Evolutionary conservation across 2,888 invertebrate genomes (phyloP), one percentile per base, ranked within the genome.

Genomic region (Pammene fasciana): DNA sequence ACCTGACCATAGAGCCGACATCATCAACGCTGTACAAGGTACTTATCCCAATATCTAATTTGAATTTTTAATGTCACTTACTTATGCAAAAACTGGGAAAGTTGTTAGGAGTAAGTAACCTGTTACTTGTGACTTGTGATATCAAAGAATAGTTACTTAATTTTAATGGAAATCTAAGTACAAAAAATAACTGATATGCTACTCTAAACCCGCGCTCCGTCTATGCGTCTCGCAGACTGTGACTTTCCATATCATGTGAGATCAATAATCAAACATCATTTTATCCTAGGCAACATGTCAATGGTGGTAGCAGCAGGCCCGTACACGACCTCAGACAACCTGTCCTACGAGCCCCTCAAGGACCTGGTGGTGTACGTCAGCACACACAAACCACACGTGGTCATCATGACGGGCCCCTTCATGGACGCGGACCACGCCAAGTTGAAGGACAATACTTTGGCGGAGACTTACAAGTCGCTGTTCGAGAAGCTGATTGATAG

Each of bases 381-480:
- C 67, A 91, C 94, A 13, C 93, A 95, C 73, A 93, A 94, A 75
- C 98, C 98, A 0, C 95, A 98, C 83, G 89, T 98, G 18, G 93
- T 97, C 48, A 94, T 99, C 72, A 89, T 99, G 78, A 94, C 96
- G 11, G 98, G 99, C 0, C 98, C 98, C 0, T 97, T 98, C 83
- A 84, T 98, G 65, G 97, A 98, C 79, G 90, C 93, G 10, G 94
- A 94, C 26, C 96, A 96, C 84, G 86, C 93, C 13, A 90, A 94
- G 68, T 90, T 96, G n/a, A 91, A 88, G 50, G 94, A 94, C 70
- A 94, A 94, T 70, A 85, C 90, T 0, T 89, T 96, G 76, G 94
- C 94, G 0, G 95, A 95, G 76, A 94, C 96, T 0, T 97, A 94
- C 84, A 95, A 96, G 66, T 93, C 95, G 1, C 94, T 96, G 77